Percentiles rank a stretch among this genome's conserved stretches.
Conservation (phyloP, 2,888 invertebrate species). For the Synergus itoensis region DNA sequence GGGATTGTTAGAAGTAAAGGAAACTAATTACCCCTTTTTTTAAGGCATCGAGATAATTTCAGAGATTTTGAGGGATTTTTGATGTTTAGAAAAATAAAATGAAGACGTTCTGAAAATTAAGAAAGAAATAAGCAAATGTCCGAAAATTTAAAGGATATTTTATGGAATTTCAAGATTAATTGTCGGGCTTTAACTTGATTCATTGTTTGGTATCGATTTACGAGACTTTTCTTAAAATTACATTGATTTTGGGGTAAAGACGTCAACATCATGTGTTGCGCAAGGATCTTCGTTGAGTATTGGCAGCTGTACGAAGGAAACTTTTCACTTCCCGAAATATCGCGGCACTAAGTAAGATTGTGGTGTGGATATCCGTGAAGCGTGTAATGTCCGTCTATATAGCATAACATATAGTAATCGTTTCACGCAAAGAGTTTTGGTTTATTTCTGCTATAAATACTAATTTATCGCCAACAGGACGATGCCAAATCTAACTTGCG, state of each 20-base stretch:
- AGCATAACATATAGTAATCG: conserved; percentile 33
- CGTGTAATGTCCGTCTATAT: conserved; percentile 43
- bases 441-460: conserved; percentile 68
- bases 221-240: neutral
- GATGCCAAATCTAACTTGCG: conserved; percentile 65
- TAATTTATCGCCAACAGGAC: conserved; percentile 63
- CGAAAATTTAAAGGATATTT: too few species aligned
- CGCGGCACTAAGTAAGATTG: conserved; percentile 44
- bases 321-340: conserved; percentile 57
- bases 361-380: conserved; percentile 50
- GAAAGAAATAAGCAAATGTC: too few species aligned
- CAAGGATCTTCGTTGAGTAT: conserved; percentile 42
- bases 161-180: neutral
- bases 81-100: too few species aligned
- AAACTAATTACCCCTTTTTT: too few species aligned
- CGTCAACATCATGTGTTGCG: conserved; percentile 14
- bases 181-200: neutral
- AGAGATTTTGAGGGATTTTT: too few species aligned
- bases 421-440: conserved; percentile 44
- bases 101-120: too few species aligned
- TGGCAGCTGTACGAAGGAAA: conserved; percentile 44
- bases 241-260: conserved; percentile 25
- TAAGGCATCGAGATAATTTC: too few species aligned
- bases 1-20: too few species aligned
- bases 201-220: neutral